These are phyloP conservation scores for Trichonephila clavata DNA, from an alignment of 1,140 invertebrate species.

Conservation along the genomic window DNA sequence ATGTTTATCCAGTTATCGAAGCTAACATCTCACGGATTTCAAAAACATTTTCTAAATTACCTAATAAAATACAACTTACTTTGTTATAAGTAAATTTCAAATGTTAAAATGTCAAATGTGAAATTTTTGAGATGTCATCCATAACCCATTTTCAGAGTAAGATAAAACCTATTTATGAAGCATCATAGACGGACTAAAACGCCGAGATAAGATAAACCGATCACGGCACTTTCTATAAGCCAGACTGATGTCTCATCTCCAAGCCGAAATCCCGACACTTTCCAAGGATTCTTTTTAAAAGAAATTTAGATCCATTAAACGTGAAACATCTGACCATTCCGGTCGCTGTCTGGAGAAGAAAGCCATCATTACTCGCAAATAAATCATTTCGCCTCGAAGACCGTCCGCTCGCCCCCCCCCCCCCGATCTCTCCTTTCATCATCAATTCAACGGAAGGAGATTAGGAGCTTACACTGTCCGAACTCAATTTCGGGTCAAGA, in stretches of 20 bases:
- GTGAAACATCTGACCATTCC: neutral
- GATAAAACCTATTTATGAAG: too few relatives aligned
- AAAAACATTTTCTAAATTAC: too few relatives aligned
- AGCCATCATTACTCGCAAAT: constrained; percentile 10
- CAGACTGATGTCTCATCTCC: neutral
- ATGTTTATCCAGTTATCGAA: too few relatives aligned
- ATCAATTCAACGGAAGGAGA: neutral
- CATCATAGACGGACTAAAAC: too few relatives aligned
- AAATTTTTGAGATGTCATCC: too few relatives aligned
- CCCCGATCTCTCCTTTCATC: neutral
- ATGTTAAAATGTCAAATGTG: too few relatives aligned
- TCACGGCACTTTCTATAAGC: neutral
- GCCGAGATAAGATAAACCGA: too few relatives aligned
- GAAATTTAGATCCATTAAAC: neutral
- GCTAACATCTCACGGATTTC: too few relatives aligned
- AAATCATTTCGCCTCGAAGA: neutral
- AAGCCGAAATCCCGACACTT: neutral
- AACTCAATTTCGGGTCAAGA: constrained; percentile 24
- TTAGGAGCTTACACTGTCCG: constrained; percentile 16
- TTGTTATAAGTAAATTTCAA: too few relatives aligned
- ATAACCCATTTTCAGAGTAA: too few relatives aligned
- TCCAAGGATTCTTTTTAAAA: neutral
- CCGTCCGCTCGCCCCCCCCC: too few relatives aligned
- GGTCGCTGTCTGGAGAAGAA: neutral
- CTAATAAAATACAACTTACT: too few relatives aligned